Conservation (phyloP, 2,888 invertebrate genomes). For the Syritta pipiens region DNA sequence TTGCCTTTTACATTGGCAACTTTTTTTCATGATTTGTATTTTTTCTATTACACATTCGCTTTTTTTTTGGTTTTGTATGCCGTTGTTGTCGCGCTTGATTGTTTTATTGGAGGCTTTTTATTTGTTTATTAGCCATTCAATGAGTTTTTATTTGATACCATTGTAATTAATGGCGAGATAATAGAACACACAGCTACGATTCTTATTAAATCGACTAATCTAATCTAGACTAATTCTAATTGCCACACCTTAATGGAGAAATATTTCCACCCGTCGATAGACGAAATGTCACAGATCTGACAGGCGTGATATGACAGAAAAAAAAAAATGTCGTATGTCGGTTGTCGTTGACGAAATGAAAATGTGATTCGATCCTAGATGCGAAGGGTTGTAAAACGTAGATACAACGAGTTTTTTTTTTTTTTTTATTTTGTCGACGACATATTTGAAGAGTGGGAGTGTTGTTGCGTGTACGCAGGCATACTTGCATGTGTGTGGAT, state of each 20-base stretch:
- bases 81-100: slow-evolving; percentile 60
- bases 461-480: no score
- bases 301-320: slow-evolving; percentile 8
- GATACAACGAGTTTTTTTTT: no score
- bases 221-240: slow-evolving; percentile 62
- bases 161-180: slow-evolving; percentile 58
- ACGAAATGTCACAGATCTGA: slow-evolving; percentile 43
- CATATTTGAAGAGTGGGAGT: neutral
- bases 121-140: slow-evolving; percentile 55
- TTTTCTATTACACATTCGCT: no score
- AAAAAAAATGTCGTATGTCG: slow-evolving; percentile 12
- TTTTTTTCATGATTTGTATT: no score
- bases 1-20: slow-evolving; percentile 16
- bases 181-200: slow-evolving; percentile 19
- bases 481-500: no score
- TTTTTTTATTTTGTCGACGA: neutral
- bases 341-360: slow-evolving; percentile 3
- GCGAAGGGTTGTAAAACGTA: slow-evolving; percentile 20
- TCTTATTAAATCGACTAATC: slow-evolving; percentile 63
- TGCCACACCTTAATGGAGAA: slow-evolving; percentile 60
- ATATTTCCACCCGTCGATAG: neutral
- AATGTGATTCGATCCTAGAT: neutral
- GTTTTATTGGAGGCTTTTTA: slow-evolving; percentile 62
- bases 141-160: no score
- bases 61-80: no score